Percentiles rank a stretch among this genome's conserved stretches.
These are phyloP conservation scores for Drosophila navojoa DNA, from an alignment of 1,140 invertebrate genomes.

Conservation along the genomic window DNA sequence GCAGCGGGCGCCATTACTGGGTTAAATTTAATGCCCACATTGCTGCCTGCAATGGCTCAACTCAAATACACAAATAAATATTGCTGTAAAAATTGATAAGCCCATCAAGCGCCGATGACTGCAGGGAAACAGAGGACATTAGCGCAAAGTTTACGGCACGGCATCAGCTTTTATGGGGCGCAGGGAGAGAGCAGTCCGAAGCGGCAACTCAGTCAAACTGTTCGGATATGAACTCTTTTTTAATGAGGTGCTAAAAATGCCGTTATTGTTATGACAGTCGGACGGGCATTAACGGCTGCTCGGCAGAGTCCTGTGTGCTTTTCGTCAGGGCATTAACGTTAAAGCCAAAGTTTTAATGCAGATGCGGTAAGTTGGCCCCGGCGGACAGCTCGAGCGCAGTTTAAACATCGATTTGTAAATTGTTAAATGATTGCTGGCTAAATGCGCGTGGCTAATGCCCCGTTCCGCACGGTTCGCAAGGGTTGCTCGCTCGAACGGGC, in stretches of 20 bases:
- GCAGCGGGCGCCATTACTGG: conserved; percentile 37
- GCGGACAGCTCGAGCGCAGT: conserved; percentile 51
- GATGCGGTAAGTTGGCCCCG: conserved; percentile 20
- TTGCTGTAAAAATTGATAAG: conserved; percentile 79
- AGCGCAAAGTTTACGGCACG: conserved; percentile 24
- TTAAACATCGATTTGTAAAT: conserved; percentile 83
- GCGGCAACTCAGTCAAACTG: conserved; percentile 59
- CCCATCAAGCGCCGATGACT: conserved; percentile 45
- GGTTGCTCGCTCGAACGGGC: conserved; percentile 46
- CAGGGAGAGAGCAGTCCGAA: conserved; percentile 17
- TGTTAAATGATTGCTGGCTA: conserved; percentile 79
- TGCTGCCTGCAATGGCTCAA: conserved; percentile 38
- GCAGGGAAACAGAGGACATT: conserved; percentile 17
- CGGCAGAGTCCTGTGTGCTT: conserved; percentile 39
- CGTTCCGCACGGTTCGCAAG: conserved; percentile 56
- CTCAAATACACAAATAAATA: conserved; percentile 70
- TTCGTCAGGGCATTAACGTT: conserved; percentile 58
- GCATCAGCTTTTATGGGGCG: conserved; percentile 57
- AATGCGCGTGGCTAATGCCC: conserved; percentile 76
- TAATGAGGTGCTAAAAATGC: conserved; percentile 82
- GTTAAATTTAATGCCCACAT: conserved; percentile 44
- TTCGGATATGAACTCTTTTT: conserved; percentile 80
- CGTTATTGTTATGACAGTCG: conserved; percentile 79
- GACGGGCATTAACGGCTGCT: conserved; percentile 66
- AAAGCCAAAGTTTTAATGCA: conserved; percentile 60